Evolutionary conservation across 2,888 invertebrate genomes (phyloP), one percentile per base, ranked within the genome.

Genomic region (Subacronicta megacephala): DNA sequence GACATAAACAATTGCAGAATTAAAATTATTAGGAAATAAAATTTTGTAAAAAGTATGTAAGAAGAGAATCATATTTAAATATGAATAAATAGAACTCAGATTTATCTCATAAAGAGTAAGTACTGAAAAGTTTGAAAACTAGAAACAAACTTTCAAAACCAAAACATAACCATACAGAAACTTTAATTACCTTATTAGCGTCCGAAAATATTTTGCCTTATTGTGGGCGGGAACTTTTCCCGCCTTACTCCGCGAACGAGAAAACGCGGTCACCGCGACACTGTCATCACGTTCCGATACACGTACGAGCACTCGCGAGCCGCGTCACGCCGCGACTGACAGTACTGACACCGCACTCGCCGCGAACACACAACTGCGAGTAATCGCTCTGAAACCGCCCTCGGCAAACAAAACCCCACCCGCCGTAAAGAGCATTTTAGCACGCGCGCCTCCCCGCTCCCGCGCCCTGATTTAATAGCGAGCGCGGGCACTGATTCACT

Each of bases 401-500:
- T 93, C 92, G 83, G 83, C 90, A 90, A 92, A 93, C 92, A 92
- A 90, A 92, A 93, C 93, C 94, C 93, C 93, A 90, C 94, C 93
- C 90, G 89, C 84, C 83, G 85, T 90, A 90, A 90, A 91, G 90
- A 92, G 88, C 92, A 92, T 92, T 93, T 93, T 93, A 90, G 92
- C 93, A 87, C 87, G 87, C 89, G 86, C 88, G 76, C 84, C 84
- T 88, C 87, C 88, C 87, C 87, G 80, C 87, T 77, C 90, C 89
- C 91, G 89, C 93, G 91, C 86, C 88, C 88, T 93, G 93, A 94
- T 94, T 94, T 93, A 93, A 93, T 93, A 94, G 90, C 92, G 84
- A 90, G 78, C 92, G 92, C 92, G 92, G 93, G 93, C 94, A 93
- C 93, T 93, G 94, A 94, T 94, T 94, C 94, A 94, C 90, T 94